A percentile compares a stretch with the other conserved stretches of the same genome.
Conservation (phyloP, 2,113 vertebrate genomes). For the Nycticryphes semicollaris region DNA sequence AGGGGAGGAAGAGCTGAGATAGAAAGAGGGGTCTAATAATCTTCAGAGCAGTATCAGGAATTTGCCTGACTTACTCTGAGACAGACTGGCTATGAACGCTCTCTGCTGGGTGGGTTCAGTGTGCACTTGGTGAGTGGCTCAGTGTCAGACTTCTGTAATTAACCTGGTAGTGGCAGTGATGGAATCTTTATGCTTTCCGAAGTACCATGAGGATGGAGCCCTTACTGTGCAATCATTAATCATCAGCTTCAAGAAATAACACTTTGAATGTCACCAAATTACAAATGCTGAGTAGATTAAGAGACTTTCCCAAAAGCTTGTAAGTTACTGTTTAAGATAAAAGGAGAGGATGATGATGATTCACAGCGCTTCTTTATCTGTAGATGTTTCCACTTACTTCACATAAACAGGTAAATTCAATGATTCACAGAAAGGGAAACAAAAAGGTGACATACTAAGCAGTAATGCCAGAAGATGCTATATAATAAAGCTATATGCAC, state of each 20-base stretch:
- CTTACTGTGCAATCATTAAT: background rate
- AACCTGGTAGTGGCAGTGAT: background rate
- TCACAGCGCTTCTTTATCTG: background rate
- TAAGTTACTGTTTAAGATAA: background rate
- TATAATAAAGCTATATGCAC: background rate
- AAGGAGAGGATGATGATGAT: background rate
- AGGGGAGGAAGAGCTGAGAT: background rate
- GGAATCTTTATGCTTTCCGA: background rate
- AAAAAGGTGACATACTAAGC: background rate
- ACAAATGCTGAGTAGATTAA: background rate
- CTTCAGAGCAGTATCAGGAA: background rate
- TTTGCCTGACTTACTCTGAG: background rate
- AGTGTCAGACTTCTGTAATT: background rate
- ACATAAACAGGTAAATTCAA: constrained; percentile 4
- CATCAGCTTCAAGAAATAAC: background rate
- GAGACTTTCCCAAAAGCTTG: background rate
- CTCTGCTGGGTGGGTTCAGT: background rate
- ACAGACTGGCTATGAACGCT: background rate
- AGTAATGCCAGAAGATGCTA: background rate
- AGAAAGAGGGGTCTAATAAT: constrained; percentile 19
- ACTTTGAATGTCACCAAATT: background rate
- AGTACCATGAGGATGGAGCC: background rate
- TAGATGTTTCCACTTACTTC: background rate
- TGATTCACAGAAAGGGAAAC: background rate
- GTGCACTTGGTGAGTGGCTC: background rate